These are phyloP conservation scores for Spialia ferax DNA, from an alignment of 2,888 invertebrate genomes.

Conservation along the genomic window DNA sequence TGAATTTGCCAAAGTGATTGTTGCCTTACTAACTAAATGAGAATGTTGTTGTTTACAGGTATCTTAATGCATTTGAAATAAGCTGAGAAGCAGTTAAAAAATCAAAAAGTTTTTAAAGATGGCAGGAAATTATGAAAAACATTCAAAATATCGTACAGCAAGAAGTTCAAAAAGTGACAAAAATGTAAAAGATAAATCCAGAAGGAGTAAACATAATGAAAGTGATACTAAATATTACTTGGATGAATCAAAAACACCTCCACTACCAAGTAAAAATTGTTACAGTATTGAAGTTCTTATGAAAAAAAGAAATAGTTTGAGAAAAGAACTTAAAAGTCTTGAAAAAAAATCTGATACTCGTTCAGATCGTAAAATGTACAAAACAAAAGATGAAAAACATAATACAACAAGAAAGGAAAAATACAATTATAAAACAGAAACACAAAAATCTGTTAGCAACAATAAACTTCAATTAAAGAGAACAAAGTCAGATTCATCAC, in stretches of 20 bases:
- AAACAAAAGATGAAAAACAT: slow-evolving; percentile 55
- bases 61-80: slow-evolving; percentile 37
- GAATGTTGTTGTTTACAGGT: slow-evolving; percentile 34
- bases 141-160: slow-evolving; percentile 57
- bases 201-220: slow-evolving; percentile 51
- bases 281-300: slow-evolving; percentile 70
- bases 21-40: slow-evolving; percentile 26
- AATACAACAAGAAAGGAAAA: slow-evolving; percentile 45
- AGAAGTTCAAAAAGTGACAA: slow-evolving; percentile 56
- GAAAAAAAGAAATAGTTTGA: slow-evolving; percentile 68
- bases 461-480: slow-evolving; percentile 45
- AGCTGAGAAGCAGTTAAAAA: slow-evolving; percentile 54
- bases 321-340: slow-evolving; percentile 67
- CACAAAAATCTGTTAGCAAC: slow-evolving; percentile 46
- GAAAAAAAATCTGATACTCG: slow-evolving; percentile 53
- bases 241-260: slow-evolving; percentile 72
- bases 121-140: slow-evolving; percentile 60
- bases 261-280: slow-evolving; percentile 60
- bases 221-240: slow-evolving; percentile 48
- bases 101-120: slow-evolving; percentile 49
- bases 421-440: slow-evolving; percentile 49
- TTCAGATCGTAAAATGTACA: slow-evolving; percentile 46
- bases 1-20: slow-evolving; percentile 30
- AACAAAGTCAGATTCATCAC: slow-evolving; percentile 54
- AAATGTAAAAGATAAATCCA: slow-evolving; percentile 55